phyloP scores from a whole-genome alignment of 2,113 vertebrate genomes.

The Phyllostomus discolor region DNA sequence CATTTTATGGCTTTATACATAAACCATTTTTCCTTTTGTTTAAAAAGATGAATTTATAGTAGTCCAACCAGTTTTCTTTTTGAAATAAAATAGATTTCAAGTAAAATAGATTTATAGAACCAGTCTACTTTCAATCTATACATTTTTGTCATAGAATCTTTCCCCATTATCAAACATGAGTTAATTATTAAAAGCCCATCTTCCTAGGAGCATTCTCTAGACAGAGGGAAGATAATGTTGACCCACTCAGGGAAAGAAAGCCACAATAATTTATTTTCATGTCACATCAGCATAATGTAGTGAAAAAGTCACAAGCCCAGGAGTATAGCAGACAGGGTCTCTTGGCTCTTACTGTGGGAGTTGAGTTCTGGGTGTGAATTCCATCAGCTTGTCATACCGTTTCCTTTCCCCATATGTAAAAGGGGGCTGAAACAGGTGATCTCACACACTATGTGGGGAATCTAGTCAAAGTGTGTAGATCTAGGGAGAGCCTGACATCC shows the following conservation, averaged over 20 bases:
- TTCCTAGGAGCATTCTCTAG: not conserved
- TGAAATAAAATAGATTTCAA: not conserved
- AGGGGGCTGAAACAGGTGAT: not conserved
- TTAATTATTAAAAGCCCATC: not conserved
- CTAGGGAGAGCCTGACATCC: not conserved
- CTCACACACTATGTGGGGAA: not conserved
- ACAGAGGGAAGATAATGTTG: not conserved
- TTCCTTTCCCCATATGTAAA: not conserved
- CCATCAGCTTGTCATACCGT: rapidly evolving
- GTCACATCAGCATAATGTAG: not conserved
- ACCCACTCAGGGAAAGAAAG: not conserved
- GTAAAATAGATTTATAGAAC: not conserved
- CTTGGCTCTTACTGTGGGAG: not conserved
- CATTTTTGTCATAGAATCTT: not conserved
- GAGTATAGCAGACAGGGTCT: not conserved
- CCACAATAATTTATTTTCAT: not conserved
- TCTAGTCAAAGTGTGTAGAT: not conserved
- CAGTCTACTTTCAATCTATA: not conserved
- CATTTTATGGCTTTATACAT: not conserved
- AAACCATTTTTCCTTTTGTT: not conserved
- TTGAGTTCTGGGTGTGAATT: not conserved
- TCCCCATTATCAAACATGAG: not conserved
- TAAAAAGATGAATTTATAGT: not conserved
- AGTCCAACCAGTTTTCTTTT: not conserved
- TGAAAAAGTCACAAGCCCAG: not conserved